Conservation (phyloP, 92 coral and sea anemone genomes). For the Montipora capitata region DNA sequence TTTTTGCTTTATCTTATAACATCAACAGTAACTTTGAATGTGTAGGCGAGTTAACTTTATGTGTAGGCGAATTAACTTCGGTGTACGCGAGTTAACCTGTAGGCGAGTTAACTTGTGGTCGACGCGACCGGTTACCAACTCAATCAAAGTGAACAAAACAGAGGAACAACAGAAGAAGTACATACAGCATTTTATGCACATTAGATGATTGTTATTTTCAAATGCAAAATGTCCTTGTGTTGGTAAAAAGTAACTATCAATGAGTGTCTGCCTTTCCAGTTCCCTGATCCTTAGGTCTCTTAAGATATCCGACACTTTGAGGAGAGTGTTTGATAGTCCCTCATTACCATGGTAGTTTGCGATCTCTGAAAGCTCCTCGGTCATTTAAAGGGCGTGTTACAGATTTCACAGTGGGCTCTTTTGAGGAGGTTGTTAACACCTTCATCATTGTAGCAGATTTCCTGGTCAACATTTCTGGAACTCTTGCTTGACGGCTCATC, state of each 20-base stretch:
- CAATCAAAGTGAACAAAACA: slow-evolving; percentile 7
- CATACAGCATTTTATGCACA: slow-evolving; percentile 20
- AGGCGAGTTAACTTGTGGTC: no score
- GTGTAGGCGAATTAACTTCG: no score
- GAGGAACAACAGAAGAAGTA: slow-evolving; percentile 22
- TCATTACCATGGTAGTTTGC: slow-evolving; percentile 9
- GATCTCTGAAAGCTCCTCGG: slow-evolving; percentile 7
- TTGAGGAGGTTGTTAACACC: slow-evolving; percentile 9
- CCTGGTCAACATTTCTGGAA: slow-evolving; percentile 8
- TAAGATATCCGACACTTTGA: slow-evolving; percentile 25
- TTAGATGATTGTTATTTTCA: slow-evolving; percentile 9
- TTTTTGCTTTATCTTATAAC: no score
- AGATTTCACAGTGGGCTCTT: slow-evolving; percentile 33
- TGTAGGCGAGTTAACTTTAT: no score
- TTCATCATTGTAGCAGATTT: slow-evolving; percentile 10
- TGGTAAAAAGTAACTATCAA: slow-evolving; percentile 23
- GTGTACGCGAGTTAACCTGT: no score
- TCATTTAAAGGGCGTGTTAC: slow-evolving; percentile 22
- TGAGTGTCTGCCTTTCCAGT: slow-evolving; percentile 35
- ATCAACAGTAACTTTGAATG: no score
- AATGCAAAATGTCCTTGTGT: slow-evolving; percentile 20
- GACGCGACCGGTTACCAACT: no score
- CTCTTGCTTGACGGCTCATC: slow-evolving; percentile 24
- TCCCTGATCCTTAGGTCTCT: slow-evolving; percentile 26
- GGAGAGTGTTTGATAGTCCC: neutral